A percentile compares a stretch with the other conserved stretches of the same genome.
These are phyloP conservation scores for Ctenicera cuprea DNA, from an alignment of 2,888 invertebrate species.

Conservation along the genomic window DNA sequence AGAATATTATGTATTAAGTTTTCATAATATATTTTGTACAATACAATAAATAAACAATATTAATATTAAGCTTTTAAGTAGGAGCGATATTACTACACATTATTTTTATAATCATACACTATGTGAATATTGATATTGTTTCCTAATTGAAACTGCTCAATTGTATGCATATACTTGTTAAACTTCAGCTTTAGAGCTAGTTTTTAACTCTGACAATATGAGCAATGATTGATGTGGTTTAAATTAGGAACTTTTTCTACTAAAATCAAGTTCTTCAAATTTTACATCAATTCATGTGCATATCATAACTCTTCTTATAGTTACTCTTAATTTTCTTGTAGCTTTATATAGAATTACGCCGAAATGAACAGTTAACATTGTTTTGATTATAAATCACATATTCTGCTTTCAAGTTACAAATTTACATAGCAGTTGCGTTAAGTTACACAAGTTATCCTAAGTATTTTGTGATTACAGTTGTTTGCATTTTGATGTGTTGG, in stretches of 20 bases:
- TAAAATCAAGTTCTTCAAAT: conserved; percentile 1
- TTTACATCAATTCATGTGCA: conserved; percentile 16
- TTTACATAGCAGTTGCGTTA: background rate
- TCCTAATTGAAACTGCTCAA: background rate
- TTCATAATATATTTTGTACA: conserved; percentile 34
- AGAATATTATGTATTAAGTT: conserved; percentile 30
- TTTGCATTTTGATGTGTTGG: conserved; percentile 16
- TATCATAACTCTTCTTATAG: conserved; percentile 4
- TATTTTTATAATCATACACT: conserved; percentile 19
- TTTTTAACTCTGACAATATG: background rate
- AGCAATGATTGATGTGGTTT: background rate
- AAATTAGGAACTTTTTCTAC: background rate
- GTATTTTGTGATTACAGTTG: conserved; percentile 3
- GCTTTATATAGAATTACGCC: conserved; percentile 7
- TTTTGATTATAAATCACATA: too few species aligned
- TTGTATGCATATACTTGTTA: background rate
- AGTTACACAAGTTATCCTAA: conserved; percentile 7
- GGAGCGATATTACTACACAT: conserved; percentile 26
- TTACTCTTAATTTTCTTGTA: background rate
- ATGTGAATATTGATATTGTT: background rate
- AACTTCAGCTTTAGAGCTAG: too few species aligned
- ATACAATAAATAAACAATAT: conserved; percentile 17
- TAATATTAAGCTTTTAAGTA: conserved; percentile 29
- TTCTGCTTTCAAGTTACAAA: background rate
- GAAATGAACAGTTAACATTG: background rate